phyloP scores from a whole-genome alignment of 1,140 invertebrate genomes.

The Hycleus cichorii region DNA sequence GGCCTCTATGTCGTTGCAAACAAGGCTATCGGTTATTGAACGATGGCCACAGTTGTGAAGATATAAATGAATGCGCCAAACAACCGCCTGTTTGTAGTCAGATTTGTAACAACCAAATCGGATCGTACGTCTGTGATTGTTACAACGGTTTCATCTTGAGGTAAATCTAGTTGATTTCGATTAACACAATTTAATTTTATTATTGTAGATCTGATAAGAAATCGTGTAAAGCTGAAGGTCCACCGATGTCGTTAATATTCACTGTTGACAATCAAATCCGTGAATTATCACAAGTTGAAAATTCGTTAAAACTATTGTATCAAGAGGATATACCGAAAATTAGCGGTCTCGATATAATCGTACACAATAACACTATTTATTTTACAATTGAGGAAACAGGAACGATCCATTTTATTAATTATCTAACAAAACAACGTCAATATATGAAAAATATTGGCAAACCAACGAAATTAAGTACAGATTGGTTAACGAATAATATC shows the following conservation, averaged over 20 bases:
- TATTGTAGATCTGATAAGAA: slow-evolving; percentile 51
- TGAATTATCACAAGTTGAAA: slow-evolving; percentile 38
- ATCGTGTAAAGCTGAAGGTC: slow-evolving; percentile 61
- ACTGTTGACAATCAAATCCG: slow-evolving; percentile 46
- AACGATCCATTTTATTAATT: slow-evolving; percentile 30
- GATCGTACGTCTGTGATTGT: slow-evolving; percentile 61
- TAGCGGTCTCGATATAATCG: slow-evolving; percentile 46
- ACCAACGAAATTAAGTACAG: slow-evolving; percentile 63
- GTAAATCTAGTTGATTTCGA: slow-evolving; percentile 19
- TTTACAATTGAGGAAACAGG: slow-evolving; percentile 39
- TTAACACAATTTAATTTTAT: neutral
- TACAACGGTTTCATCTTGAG: slow-evolving; percentile 62
- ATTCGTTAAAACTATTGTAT: slow-evolving; percentile 39
- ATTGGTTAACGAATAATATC: slow-evolving; percentile 71
- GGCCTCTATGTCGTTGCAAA: slow-evolving; percentile 62
- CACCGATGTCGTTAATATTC: slow-evolving; percentile 45
- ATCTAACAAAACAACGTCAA: slow-evolving; percentile 24
- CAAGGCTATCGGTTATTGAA: slow-evolving; percentile 49
- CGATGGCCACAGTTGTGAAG: slow-evolving; percentile 49
- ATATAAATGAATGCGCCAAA: slow-evolving; percentile 63
- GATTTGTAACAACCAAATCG: slow-evolving; percentile 41
- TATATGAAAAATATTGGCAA: slow-evolving; percentile 24
- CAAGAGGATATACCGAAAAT: slow-evolving; percentile 41
- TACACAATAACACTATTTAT: slow-evolving; percentile 37
- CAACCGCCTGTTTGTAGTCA: slow-evolving; percentile 43